Evolutionary conservation across 2,113 vertebrate genomes (phyloP).

Genomic region (Cebidichthys violaceus): DNA sequence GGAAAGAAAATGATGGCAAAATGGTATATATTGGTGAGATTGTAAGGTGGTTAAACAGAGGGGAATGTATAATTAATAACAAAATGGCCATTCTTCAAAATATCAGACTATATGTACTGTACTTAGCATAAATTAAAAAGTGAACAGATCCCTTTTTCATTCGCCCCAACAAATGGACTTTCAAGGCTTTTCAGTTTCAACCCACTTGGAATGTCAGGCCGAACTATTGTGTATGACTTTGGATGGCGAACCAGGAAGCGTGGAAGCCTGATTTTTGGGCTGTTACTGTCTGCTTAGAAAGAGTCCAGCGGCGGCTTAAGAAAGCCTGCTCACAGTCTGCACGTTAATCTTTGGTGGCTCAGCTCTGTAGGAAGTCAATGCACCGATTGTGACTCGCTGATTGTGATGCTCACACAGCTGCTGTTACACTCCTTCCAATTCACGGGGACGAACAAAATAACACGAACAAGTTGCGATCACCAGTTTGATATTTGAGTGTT

Average conservation of each 20-base stretch:
- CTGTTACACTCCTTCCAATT: neutral
- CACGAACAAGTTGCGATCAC: neutral
- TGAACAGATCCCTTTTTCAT: neutral
- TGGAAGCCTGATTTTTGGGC: neutral
- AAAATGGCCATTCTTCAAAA: neutral
- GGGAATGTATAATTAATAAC: neutral
- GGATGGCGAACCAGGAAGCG: neutral
- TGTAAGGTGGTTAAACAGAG: too few relatives aligned
- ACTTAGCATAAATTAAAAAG: neutral
- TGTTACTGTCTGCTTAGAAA: neutral
- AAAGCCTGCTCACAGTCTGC: conserved; percentile 14
- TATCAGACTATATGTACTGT: neutral
- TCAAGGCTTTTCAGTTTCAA: neutral
- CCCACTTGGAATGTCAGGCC: neutral
- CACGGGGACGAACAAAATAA: neutral
- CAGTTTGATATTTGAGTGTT: too few relatives aligned
- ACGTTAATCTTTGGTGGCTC: conserved; percentile 13
- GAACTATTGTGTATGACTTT: neutral
- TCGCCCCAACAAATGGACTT: neutral
- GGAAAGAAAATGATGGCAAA: too few relatives aligned
- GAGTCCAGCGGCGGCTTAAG: neutral
- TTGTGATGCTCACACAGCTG: conserved; percentile 35
- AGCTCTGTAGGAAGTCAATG: conserved; percentile 17
- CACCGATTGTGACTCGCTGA: conserved; percentile 21
- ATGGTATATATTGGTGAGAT: too few relatives aligned